phyloP scores from a whole-genome alignment of 2,888 invertebrate genomes.

The Cybosia mesomella region DNA sequence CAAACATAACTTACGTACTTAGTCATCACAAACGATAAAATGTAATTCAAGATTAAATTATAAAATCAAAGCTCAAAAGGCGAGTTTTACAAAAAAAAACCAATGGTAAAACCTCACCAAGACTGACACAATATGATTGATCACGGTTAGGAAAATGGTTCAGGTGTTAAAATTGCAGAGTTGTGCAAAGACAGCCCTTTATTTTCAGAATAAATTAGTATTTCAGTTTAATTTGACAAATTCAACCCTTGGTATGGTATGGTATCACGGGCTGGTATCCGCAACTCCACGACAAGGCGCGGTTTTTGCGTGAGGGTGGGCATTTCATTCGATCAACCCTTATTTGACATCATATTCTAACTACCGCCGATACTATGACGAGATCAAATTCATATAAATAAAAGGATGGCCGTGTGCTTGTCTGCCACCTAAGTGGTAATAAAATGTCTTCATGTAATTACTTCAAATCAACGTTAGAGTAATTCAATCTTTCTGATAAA shows the following conservation, averaged over 20 bases:
- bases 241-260: not conserved
- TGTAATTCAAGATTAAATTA: not conserved
- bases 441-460: conserved; percentile 32
- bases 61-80: not conserved
- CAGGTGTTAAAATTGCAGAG: not conserved
- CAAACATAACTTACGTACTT: conserved; percentile 24
- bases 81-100: not conserved
- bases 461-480: conserved; percentile 62
- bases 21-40: conserved; percentile 1
- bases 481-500: conserved; percentile 77
- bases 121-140: not conserved
- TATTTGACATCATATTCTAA: not conserved
- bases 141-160: not conserved
- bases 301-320: too few species aligned
- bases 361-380: conserved; percentile 22
- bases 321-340: too few species aligned
- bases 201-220: not conserved
- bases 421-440: too few species aligned
- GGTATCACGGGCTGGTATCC: too few species aligned
- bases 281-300: too few species aligned
- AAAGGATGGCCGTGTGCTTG: conserved; percentile 25
- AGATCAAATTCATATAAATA: conserved; percentile 48
- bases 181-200: not conserved
- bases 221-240: not conserved
- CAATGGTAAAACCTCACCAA: not conserved